Percentiles rank a stretch among this genome's conserved stretches.
These are phyloP conservation scores for Campoplex capitator DNA, from an alignment of 2,888 invertebrate species.

Conservation along the genomic window DNA sequence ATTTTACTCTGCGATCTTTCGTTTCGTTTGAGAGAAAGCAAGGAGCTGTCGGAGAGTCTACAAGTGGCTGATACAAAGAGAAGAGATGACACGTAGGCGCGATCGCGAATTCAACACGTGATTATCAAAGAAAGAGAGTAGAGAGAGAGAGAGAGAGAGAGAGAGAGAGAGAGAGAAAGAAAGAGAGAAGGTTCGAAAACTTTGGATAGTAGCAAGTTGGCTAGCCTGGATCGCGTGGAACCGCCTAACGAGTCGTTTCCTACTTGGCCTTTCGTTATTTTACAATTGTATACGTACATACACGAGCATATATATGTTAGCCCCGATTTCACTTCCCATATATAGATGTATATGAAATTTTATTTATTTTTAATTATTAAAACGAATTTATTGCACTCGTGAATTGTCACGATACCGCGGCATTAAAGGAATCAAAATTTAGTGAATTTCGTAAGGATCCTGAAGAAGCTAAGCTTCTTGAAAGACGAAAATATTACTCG, in stretches of 20 bases:
- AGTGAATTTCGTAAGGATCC: not conserved
- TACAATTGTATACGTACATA: conserved; percentile 71
- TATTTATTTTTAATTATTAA: not conserved
- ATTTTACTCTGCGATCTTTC: not conserved
- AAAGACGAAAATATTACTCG: too few species aligned
- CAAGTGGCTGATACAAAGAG: conserved; percentile 30
- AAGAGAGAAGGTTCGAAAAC: conserved; percentile 61
- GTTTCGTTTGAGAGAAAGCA: conserved; percentile 24
- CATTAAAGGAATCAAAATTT: not conserved
- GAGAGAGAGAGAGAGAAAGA: conserved; percentile 28
- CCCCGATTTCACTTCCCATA: conserved; percentile 17
- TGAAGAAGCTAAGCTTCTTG: not conserved
- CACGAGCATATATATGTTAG: conserved; percentile 43
- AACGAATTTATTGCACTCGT: not conserved
- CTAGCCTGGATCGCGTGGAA: conserved; percentile 64
- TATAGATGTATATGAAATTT: not conserved
- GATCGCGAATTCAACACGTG: conserved; percentile 26
- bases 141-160: conserved; percentile 38
- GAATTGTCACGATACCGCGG: not conserved
- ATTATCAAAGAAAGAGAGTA: conserved; percentile 26
- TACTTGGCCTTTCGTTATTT: conserved; percentile 79
- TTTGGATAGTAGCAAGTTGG: conserved; percentile 63
- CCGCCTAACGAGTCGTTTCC: conserved; percentile 81
- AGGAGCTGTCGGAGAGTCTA: not conserved
- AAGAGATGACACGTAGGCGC: conserved; percentile 39